Base-by-base conservation (phyloP, 2,113 vertebrate species). In the Otis tarda region DNA sequence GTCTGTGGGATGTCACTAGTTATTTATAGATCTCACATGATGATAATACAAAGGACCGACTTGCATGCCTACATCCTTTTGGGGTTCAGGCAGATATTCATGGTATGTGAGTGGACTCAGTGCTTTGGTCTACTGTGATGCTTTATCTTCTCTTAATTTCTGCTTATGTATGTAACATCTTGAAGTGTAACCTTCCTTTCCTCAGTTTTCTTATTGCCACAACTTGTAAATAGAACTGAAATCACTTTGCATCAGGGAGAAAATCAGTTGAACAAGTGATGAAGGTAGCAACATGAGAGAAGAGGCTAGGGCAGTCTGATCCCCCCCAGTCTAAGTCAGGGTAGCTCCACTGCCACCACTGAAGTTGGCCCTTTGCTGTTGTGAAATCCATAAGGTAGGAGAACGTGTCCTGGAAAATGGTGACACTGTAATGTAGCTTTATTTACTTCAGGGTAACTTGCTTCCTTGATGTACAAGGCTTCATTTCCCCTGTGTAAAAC, bases 311-410 rank as follows among this genome's bases (percentile, higher is more conserved):
- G 5, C 23, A 59, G 8, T 70, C 28, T 4, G 3, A 50, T 64
- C 14, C 8, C 14, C 17, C 5, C 73, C 7, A 22, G 0, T 61
- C 2, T 78, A 50, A 74, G 27, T 45, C 9, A 6, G 1, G 2
- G 7, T 64, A 31, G 50, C 27, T 88, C 18, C 23, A 53, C 30
- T 74, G 37, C 17, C 71, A 37, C 25, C 3, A 14, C 33, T 76
- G 17, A 83, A 53, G 16, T 45, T 76, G 35, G 22, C 7, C 5
- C 14, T 67, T 78, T 77, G 20, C 18, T 80, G 8, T 75, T 79
- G 33, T 52, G 43, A 83, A 83, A 75, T 43, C 23, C 12, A 3
- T 41, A 35, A 76, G 9, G 6, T 61, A 80, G 65, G 35, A 28
- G 74, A 23, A 5, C 16, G 7, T 37, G 31, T 83, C 43, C 45